Conservation (phyloP, 2,113 vertebrate genomes). For the Heptranchias perlo region DNA sequence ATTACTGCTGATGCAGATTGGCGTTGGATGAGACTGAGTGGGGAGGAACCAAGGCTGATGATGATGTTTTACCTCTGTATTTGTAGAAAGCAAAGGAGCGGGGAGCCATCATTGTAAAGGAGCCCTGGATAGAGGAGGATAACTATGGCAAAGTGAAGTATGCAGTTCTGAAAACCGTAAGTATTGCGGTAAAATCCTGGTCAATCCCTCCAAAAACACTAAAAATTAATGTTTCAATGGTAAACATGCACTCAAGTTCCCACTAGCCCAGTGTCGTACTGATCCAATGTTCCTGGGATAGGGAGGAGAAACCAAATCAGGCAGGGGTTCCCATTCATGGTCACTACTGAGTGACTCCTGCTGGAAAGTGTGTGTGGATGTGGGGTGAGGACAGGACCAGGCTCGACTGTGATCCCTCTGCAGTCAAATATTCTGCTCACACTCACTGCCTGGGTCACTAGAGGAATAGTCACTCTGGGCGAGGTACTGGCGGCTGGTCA, state of each 20-base stretch:
- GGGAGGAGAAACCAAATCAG: neutral
- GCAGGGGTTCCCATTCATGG: neutral
- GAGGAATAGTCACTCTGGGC: neutral
- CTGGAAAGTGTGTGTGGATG: neutral
- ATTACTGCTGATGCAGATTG: neutral
- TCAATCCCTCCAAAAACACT: neutral
- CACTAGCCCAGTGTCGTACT: neutral
- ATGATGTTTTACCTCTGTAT: neutral
- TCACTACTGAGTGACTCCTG: neutral
- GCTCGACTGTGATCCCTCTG: neutral
- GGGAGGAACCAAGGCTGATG: neutral
- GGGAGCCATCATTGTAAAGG: constrained; percentile 60
- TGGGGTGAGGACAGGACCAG: neutral
- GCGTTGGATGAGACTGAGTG: neutral
- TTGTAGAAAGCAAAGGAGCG: constrained; percentile 59
- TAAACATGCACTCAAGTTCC: neutral
- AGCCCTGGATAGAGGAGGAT: constrained; percentile 72
- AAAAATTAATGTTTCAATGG: neutral
- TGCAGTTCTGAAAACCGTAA: constrained; percentile 66
- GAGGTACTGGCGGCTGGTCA: neutral
- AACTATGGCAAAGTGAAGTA: constrained; percentile 62
- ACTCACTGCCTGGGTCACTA: neutral
- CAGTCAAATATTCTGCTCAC: neutral
- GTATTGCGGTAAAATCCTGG: neutral
- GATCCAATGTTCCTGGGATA: neutral